Percentiles rank a stretch among this genome's conserved stretches.
Conservation (phyloP, 2,113 vertebrate genomes). For the Sus scrofa region T2T-Sscrofa CM000821.6:17079501-17080000, state of each 20-base stretch:
- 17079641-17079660: background rate
- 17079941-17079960: background rate
- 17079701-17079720: background rate
- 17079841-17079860: accelerated
- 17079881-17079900: background rate
- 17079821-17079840: background rate
- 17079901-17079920: background rate
- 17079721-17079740: background rate
- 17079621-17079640: background rate
- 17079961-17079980: background rate
- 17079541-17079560: background rate
- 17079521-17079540: background rate
- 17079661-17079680: background rate
- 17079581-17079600: background rate
- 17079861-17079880: accelerated
- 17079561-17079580: background rate
- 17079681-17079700: background rate
- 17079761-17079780: accelerated
- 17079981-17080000: accelerated
- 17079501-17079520: background rate
- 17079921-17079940: background rate
- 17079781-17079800: background rate
- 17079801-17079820: background rate
- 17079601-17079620: background rate
- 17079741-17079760: background rate